Evolutionary conservation across 1,140 invertebrate species (phyloP), one percentile per base, ranked within the genome.

Genomic region (Panagrolaimus sp.): DNA sequence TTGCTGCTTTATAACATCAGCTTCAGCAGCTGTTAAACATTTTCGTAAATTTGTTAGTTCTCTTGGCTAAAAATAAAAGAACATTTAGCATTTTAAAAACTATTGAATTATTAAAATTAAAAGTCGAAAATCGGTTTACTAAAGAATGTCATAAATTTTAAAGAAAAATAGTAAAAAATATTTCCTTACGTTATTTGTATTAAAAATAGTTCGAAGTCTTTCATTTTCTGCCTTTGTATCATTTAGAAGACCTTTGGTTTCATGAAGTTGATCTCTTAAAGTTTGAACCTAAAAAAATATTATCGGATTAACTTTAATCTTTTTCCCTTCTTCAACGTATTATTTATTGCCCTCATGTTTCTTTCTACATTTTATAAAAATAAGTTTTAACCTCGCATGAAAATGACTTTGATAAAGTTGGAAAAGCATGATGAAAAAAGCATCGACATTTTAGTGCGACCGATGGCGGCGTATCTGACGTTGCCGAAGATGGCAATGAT

Each of bases 221-320:
- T 78, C 76, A 53, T 76, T 76, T 53, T 76, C 75, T 5, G 42
- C 20, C 23, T 68, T 14, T 5, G 66, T 65, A 16, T 74, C 68
- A 51, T 66, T 57, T 16, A 78, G 65, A 38, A 75, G 74, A 44
- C 68, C 73, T 43, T 67, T 77, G 13, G 77, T 80, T n/a, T 80
- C 67, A n/a, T 65, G 31, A 14, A 79, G 69, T 65, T 79, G 77
- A 63, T 57, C 69, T 64, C 76, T 13, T 5, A 79, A 51, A 27
- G 70, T 65, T 62, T 74, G 65, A 1, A 79, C 78, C 77, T 79
- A 45, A 9, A 51, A 48, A 47, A 47, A 48, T 43, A 64, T n/a
- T n/a, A 38, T 4, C 31, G 2, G 31, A 38, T 38, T 38, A 38
- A 38, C 31, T 38, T 38, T 38, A 38, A 38, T 38, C 31, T 38